These are phyloP conservation scores for Pelodiscus sinensis DNA, from an alignment of 2,113 vertebrate genomes.

Conservation along the genomic window DNA sequence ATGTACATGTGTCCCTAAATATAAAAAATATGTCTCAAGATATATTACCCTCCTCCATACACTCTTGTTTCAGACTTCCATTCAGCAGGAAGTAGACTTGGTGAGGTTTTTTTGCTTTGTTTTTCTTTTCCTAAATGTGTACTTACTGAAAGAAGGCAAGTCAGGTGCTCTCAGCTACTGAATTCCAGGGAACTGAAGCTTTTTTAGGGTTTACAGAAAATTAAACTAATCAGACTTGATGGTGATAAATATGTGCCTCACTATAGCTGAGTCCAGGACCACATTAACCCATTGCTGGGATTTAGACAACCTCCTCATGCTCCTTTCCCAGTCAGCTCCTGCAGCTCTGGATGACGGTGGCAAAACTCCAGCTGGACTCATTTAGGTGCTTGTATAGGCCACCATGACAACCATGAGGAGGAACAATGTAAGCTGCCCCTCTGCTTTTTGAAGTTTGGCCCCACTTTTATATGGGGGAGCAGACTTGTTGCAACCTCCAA, in stretches of 20 bases:
- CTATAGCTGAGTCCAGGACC: background rate
- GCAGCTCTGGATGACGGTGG: background rate
- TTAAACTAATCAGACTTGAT: background rate
- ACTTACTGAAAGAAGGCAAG: background rate
- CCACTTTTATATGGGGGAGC: background rate
- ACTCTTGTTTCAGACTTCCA: background rate
- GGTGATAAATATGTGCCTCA: background rate
- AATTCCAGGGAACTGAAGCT: conserved; percentile 32
- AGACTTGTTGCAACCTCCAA: background rate
- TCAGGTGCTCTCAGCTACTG: conserved; percentile 26
- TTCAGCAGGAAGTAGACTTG: background rate
- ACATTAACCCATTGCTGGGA: background rate
- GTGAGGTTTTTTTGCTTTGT: background rate
- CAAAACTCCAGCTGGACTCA: background rate
- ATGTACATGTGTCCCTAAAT: background rate
- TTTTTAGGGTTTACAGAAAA: background rate
- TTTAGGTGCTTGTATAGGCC: background rate
- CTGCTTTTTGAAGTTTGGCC: background rate
- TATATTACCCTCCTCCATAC: background rate
- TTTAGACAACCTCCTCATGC: background rate
- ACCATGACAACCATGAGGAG: background rate
- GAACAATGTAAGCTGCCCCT: background rate
- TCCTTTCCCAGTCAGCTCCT: background rate
- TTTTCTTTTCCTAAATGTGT: background rate
- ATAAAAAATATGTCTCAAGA: background rate